These are phyloP conservation scores for Gadopsis bispinosus DNA, from an alignment of 2,797 vertebrate species.

Conservation along the genomic window DNA sequence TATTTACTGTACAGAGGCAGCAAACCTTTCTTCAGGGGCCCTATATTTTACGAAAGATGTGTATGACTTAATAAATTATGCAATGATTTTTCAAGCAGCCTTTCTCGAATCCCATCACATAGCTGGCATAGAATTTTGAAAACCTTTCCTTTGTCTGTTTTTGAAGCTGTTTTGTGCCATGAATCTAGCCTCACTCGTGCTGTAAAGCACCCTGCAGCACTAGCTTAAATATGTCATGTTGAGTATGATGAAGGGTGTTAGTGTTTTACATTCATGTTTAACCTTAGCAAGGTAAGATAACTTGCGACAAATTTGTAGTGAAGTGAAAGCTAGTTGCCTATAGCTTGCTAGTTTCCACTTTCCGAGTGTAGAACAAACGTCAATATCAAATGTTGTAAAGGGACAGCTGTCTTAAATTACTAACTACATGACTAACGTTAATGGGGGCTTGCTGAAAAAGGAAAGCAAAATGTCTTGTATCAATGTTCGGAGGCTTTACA, in stretches of 20 bases:
- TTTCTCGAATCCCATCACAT: constrained; percentile 21
- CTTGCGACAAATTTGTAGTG: neutral
- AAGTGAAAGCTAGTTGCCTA: neutral
- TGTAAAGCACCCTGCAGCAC: neutral
- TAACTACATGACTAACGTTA: neutral
- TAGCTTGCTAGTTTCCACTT: neutral
- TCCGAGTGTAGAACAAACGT: no score
- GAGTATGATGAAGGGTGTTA: neutral
- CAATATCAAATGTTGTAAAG: neutral
- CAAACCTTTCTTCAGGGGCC: constrained; percentile 48
- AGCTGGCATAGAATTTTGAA: neutral
- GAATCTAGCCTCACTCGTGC: constrained; percentile 1
- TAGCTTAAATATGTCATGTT: neutral
- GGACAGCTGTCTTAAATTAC: neutral
- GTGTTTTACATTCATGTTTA: neutral
- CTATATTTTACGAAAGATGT: constrained; percentile 37
- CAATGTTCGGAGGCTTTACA: no score
- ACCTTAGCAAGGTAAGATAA: no score
- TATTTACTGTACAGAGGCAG: constrained; percentile 60
- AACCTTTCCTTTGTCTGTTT: constrained; percentile 1
- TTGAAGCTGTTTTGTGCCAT: neutral
- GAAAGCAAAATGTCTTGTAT: no score
- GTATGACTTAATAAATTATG: constrained; percentile 46
- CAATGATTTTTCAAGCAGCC: constrained; percentile 21
- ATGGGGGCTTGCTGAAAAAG: neutral